phyloP scores from a whole-genome alignment of 2,113 vertebrate genomes.

The Mola mola region DNA sequence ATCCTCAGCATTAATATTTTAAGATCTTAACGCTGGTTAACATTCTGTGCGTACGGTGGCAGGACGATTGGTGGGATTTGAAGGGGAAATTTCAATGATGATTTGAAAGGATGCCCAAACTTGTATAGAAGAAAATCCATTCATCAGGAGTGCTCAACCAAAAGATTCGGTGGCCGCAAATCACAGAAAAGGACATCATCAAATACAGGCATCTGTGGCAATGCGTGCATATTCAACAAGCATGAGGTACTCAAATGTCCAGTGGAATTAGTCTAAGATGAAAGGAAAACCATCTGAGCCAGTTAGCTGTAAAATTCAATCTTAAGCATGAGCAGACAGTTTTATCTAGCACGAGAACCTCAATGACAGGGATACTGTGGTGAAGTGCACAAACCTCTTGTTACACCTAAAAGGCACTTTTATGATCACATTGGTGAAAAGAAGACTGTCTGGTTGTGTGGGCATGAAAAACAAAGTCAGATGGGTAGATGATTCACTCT shows the following conservation, averaged over 20 bases:
- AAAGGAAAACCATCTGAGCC: conserved; percentile 13
- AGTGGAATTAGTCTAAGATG: conserved; percentile 12
- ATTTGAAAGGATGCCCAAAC: too few relatives aligned
- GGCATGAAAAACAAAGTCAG: neutral
- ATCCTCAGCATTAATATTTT: too few relatives aligned
- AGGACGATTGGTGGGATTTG: too few relatives aligned
- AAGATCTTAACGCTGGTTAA: too few relatives aligned
- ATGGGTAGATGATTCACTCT: conserved; percentile 39
- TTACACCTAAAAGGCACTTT: conserved; percentile 36
- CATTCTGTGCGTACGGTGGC: too few relatives aligned
- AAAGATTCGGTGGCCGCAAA: too few relatives aligned
- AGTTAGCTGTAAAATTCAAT: conserved; percentile 38
- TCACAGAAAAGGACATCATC: conserved; percentile 13
- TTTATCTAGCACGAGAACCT: conserved; percentile 24
- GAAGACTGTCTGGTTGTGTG: conserved; percentile 1
- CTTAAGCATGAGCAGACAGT: conserved; percentile 17
- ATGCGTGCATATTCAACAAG: conserved; percentile 2
- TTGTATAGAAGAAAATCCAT: too few relatives aligned
- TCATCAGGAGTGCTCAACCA: too few relatives aligned
- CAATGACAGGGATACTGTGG: conserved; percentile 10
- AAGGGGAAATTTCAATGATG: too few relatives aligned
- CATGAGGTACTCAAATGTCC: conserved; percentile 2
- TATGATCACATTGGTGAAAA: conserved; percentile 31
- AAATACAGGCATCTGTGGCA: conserved; percentile 3
- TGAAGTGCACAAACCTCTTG: conserved; percentile 26